These are phyloP conservation scores for Haliclystus octoradiatus DNA, from an alignment of 30 jellyfish, hydroid and myxozoan genomes.

Conservation along the genomic window DNA sequence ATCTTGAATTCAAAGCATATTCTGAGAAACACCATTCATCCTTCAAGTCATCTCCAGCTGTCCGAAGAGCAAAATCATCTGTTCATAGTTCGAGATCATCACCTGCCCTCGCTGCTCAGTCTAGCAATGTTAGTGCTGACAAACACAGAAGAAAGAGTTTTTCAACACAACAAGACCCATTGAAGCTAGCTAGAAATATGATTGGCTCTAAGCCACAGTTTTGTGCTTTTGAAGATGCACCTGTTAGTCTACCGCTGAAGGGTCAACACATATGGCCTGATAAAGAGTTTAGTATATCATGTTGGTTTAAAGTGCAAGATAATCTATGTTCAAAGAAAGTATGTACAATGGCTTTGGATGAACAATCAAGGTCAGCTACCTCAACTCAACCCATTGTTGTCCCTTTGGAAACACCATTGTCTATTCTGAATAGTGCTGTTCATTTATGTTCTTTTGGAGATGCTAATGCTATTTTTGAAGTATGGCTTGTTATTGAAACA, in stretches of 20 bases:
- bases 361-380: neutral
- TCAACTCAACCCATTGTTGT: neutral
- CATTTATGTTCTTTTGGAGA: slow-evolving; percentile 86
- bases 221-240: slow-evolving; percentile 56
- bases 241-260: slow-evolving; percentile 70
- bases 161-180: neutral
- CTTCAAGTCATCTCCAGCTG: neutral
- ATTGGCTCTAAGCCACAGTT: slow-evolving; percentile 36
- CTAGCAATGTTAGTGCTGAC: slow-evolving; percentile 21
- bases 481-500: slow-evolving; percentile 71
- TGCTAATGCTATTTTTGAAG: slow-evolving; percentile 75
- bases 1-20: slow-evolving; percentile 36
- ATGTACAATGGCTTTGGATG: neutral
- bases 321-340: neutral
- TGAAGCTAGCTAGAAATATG: slow-evolving; percentile 35
- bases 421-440: neutral
- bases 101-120: slow-evolving; percentile 27
- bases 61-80: slow-evolving; percentile 47
- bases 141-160: slow-evolving; percentile 12
- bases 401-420: neutral
- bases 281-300: slow-evolving; percentile 67
- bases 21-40: slow-evolving; percentile 15
- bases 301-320: slow-evolving; percentile 67
- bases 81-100: slow-evolving; percentile 48
- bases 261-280: slow-evolving; percentile 87